Evolutionary conservation across 1,140 invertebrate genomes (phyloP), one percentile per base, ranked within the genome.

Genomic region (Oreohelix idahoensis): DNA sequence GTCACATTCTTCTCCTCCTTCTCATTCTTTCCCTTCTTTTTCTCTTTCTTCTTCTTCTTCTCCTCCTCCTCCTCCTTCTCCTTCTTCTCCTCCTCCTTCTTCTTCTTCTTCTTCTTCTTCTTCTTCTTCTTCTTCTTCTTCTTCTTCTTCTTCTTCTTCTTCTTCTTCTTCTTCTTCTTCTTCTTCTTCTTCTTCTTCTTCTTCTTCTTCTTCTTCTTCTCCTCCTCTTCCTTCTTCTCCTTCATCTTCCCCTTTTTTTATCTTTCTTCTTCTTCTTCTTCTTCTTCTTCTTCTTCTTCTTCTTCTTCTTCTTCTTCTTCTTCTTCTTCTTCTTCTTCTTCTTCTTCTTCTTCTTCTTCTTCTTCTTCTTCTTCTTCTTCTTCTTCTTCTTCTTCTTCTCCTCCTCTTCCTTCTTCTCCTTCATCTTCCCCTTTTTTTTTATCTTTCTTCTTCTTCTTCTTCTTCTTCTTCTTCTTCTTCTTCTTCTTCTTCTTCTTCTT

Each of bases 251-350:
- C 53, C n/a, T 17, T 58, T 58, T 58, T 58, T n/a, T 17, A 58
- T n/a, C 15, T 58, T 58, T 58, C n/a, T 58, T n/a, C 53, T 58
- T 58, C 53, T 58, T 58, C n/a, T n/a, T 58, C n/a, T 58, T n/a
- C n/a, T 58, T 58, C 15, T 58, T 17, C n/a, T n/a, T 58, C n/a
- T 58, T 58, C 15, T 58, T n/a, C 53, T 58, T n/a, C 15, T 58
- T 17, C 15, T 17, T n/a, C n/a, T 15, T 58, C n/a, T 58, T n/a
- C n/a, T 58, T 58, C 15, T 58, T 58, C 53, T 17, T n/a, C 15
- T 58, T 58, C n/a, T 58, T 58, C n/a, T 58, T 17, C 53, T n/a
- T 58, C n/a, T n/a, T 58, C 15, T 58, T 58, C 15, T 58, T 58
- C 53, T 58, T 58, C n/a, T 58, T 58, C 15, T n/a, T 58, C 53